A percentile compares a stretch with the other conserved stretches of the same genome.
Evolutionary conservation across 2,113 vertebrate genomes (phyloP).

Genomic region (Bos indicus): DNA sequence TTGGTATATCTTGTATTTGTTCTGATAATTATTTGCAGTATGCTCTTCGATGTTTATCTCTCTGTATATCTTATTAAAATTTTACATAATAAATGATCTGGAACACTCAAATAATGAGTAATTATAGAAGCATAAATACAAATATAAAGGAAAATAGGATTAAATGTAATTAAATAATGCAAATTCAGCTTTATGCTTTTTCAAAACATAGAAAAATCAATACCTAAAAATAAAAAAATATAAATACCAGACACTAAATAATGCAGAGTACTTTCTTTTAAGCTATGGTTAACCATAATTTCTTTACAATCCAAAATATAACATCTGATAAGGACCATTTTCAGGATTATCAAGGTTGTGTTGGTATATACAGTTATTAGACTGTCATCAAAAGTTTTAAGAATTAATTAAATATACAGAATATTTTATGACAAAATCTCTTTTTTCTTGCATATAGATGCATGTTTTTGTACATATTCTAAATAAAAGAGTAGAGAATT

Average conservation of each 20-base stretch:
- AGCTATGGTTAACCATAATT: not conserved
- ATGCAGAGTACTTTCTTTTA: not conserved
- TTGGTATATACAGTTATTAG: not conserved
- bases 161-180: not conserved
- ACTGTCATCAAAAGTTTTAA: not conserved
- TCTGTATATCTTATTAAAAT: slow-evolving; percentile 57
- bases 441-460: not conserved
- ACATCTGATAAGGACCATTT: not conserved
- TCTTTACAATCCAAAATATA: not conserved
- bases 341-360: not conserved
- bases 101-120: slow-evolving; percentile 25
- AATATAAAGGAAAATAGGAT: not conserved
- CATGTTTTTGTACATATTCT: not conserved
- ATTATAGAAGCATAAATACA: not conserved
- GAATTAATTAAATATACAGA: not conserved
- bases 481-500: not conserved
- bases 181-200: not conserved
- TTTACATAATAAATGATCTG: slow-evolving; percentile 43
- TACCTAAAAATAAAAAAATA: not conserved
- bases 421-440: not conserved
- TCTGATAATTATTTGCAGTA: slow-evolving; percentile 37
- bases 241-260: not conserved
- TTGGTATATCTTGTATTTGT: slow-evolving; percentile 10
- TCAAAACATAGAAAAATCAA: not conserved
- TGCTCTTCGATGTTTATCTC: slow-evolving; percentile 36